Base-by-base conservation (phyloP, 1,140 invertebrate species). In the Plectus sambesii region DNA sequence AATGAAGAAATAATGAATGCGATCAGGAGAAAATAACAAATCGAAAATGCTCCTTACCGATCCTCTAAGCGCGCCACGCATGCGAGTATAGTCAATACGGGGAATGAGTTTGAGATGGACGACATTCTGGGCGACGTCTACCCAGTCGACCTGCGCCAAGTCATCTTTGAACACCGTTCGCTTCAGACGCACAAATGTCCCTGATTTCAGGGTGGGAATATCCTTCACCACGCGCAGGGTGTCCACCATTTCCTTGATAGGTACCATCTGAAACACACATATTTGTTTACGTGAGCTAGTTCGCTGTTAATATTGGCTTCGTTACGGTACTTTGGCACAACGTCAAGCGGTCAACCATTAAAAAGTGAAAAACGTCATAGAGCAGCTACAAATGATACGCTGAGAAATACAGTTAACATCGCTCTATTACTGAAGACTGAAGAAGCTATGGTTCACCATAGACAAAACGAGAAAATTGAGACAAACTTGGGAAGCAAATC, bases 181-280 rank as follows among this genome's bases (percentile, higher is more conserved):
- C 68, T 93, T 94, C 0, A 97, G 69, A 47, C 93, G 76, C 5
- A 97, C 92, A 87, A 90, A 98, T 55, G 90, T 84, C 60, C 88
- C 92, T 0, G 82, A 77, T 71, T 90, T 93, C 1, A 98, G 72
- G 12, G 81, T 81, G 15, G 83, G 81, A 62, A 87, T 86, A 62
- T 92, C 85, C 69, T 93, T 96, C 0, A 94, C 84, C 0, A 97
- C 89, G 59, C 87, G 79, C 5, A 98, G 68, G 0, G 97, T 88
- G 75, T 98, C 92, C 0, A 89, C 93, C 93, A 98, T 98, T 76
- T 98, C 93, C 69, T 89, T 90, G 48, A 97, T 93, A 0, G 92
- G 89, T n/a, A 98, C 93, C 93, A 98, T 97, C 75, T 87, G 74
- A 12, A 59, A 57, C 23, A 51, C 25, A n/a, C 30, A 33, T 33